Conservation (phyloP, 35 echinoderm and acorn worm genomes). For the Heliocidaris erythrogramma region DNA sequence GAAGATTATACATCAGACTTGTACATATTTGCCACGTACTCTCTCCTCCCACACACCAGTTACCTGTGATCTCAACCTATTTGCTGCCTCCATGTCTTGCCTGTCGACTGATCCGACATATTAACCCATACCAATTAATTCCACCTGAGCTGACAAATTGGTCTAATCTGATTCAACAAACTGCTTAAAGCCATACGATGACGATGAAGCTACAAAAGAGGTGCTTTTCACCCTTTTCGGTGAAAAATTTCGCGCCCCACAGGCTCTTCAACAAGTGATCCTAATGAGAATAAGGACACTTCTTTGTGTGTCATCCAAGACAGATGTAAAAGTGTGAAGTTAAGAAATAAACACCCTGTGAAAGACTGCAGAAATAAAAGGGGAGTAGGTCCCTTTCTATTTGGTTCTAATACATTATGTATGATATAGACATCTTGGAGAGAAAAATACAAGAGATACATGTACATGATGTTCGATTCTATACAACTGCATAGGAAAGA, state of each 20-base stretch:
- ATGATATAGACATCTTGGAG: too few relatives aligned
- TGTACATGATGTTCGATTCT: too few relatives aligned
- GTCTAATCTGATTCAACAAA: not conserved
- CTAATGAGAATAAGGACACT: not conserved
- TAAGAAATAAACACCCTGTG: not conserved
- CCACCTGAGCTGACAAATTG: conserved; percentile 26
- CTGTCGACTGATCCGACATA: not conserved
- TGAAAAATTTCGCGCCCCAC: not conserved
- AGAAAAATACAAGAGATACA: too few relatives aligned
- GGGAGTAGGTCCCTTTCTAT: not conserved
- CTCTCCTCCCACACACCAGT: not conserved
- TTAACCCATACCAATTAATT: conserved; percentile 17
- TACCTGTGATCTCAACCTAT: not conserved
- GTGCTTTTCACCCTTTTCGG: not conserved
- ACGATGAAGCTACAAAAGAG: not conserved
- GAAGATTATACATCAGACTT: too few relatives aligned
- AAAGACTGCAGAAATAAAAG: not conserved
- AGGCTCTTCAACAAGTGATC: not conserved
- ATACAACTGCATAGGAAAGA: too few relatives aligned
- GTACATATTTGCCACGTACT: not conserved
- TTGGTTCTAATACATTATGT: not conserved
- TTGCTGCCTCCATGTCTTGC: not conserved
- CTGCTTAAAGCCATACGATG: not conserved
- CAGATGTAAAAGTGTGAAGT: not conserved
- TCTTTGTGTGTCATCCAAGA: not conserved